phyloP scores from a whole-genome alignment of 2,888 invertebrate genomes.

The Heliconius cydno region DNA sequence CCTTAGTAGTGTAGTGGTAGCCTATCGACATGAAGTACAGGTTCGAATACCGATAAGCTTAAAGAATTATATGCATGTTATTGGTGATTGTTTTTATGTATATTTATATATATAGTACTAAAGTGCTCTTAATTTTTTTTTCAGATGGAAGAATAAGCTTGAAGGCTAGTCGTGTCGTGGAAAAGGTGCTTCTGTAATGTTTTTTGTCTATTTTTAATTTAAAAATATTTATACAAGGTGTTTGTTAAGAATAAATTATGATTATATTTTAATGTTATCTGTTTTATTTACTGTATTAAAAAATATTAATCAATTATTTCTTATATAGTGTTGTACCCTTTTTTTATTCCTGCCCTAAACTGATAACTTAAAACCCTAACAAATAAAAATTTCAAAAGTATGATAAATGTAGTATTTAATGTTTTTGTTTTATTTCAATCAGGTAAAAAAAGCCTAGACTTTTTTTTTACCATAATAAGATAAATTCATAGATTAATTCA shows the following conservation, averaged over 20 bases:
- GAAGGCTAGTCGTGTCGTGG: conserved; percentile 75
- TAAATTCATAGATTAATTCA: too few species aligned
- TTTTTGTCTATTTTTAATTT: conserved; percentile 17
- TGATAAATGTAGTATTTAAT: background rate
- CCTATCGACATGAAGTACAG: background rate
- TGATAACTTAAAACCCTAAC: too few species aligned
- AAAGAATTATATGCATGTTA: background rate
- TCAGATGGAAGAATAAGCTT: conserved; percentile 77
- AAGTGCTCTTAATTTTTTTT: background rate
- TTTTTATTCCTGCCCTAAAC: too few species aligned
- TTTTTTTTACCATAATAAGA: too few species aligned
- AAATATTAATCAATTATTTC: too few species aligned
- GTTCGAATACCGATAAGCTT: background rate
- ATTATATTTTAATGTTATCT: conserved; percentile 6
- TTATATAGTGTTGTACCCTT: too few species aligned
- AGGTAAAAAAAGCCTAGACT: too few species aligned
- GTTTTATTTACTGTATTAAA: conserved; percentile 9
- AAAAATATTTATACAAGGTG: conserved; percentile 35
- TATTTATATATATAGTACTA: background rate
- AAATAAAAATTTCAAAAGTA: too few species aligned
- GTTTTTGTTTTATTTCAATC: background rate
- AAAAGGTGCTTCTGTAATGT: conserved; percentile 68
- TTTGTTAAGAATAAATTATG: conserved; percentile 33
- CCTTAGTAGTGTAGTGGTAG: background rate
- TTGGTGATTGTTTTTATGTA: background rate